Base-by-base conservation (phyloP, 2,113 vertebrate genomes). In the Turnix velox region DNA sequence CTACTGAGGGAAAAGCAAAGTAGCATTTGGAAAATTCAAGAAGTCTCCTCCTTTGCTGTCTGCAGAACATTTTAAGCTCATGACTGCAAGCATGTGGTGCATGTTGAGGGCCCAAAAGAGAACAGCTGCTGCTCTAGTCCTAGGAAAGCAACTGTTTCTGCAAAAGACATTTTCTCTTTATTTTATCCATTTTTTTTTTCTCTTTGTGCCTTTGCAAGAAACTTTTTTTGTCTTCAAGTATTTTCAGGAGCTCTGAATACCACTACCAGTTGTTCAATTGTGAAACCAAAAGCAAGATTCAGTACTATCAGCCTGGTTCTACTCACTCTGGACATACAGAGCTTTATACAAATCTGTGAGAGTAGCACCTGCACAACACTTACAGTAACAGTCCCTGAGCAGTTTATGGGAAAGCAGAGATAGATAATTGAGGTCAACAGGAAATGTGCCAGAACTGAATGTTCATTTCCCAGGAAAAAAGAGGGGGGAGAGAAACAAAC, bases 381-480 rank as follows among this genome's bases (percentile, higher is more conserved):
- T 58, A 35, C 0, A 84, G 52, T 86, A 92, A 71, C 43, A 87
- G 77, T 24, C 54, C 27, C 63, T 57, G 45, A 79, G 69, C 45
- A 61, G 65, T 93, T 78, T 54, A 30, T 81, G 69, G 66, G 88
- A 92, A 67, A 93, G 49, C 45, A 73, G 68, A 87, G 87, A 83
- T 96, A 87, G 87, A 83, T 96, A 87, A 91, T 82, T 94, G 87
- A 96, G 84, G 84, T 54, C 81, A 39, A 66, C 84, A 87, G 92
- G 88, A 96, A 93, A 76, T 49, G 19, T 84, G 66, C 94, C 91
- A 93, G 91, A 94, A 93, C 92, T 93, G 66, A 62, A 89, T 92
- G 92, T 95, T 89, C 30, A 0, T 93, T 96, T 96, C 88, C 92
- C 87, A 92, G 74, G 87, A 72, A 66, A 84, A 77, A 90, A 81